Conservation (phyloP, 2,888 invertebrate genomes). For the Lottia gigantea region DNA sequence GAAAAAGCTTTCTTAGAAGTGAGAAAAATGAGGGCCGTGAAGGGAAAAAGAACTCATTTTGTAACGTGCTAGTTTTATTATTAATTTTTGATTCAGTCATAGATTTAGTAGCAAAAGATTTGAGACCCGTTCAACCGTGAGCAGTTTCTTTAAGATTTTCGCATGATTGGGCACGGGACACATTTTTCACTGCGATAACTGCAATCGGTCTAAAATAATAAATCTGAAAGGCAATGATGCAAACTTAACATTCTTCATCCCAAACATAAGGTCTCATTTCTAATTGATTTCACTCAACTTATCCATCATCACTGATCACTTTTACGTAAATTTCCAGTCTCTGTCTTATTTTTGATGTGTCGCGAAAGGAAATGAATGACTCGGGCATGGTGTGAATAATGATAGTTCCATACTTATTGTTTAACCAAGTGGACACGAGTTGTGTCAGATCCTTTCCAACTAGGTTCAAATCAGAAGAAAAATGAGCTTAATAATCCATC, state of each 20-base stretch:
- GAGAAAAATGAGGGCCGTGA: constrained; percentile 3
- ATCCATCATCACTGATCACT: constrained; percentile 10
- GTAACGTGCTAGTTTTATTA: constrained; percentile 10
- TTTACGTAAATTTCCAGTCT: constrained; percentile 12
- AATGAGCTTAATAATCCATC: constrained; percentile 9
- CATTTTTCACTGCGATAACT: constrained; percentile 32
- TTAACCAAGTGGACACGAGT: constrained; percentile 24
- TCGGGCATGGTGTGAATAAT: constrained; percentile 14
- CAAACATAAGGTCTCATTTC: constrained; percentile 7
- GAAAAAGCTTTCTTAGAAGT: constrained; percentile 2
- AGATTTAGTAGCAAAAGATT: constrained; percentile 8
- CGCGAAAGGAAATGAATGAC: constrained; percentile 23
- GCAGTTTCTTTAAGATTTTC: constrained; percentile 2
- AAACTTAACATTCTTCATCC: constrained; percentile 3
- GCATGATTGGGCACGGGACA: constrained; percentile 26
- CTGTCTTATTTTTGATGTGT: constrained; percentile 13
- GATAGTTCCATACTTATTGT: constrained; percentile 21
- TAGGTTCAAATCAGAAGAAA: not conserved
- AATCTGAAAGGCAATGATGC: constrained; percentile 8
- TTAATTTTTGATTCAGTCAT: constrained; percentile 2
- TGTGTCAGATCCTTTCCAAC: constrained; percentile 7
- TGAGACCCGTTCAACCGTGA: constrained; percentile 5
- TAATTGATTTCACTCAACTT: constrained; percentile 7
- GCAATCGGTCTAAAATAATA: constrained; percentile 11
- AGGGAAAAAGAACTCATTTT: constrained; percentile 1